Conservation (phyloP, 1,140 invertebrate genomes). For the Pseudomyrmex cubaensis region DNA sequence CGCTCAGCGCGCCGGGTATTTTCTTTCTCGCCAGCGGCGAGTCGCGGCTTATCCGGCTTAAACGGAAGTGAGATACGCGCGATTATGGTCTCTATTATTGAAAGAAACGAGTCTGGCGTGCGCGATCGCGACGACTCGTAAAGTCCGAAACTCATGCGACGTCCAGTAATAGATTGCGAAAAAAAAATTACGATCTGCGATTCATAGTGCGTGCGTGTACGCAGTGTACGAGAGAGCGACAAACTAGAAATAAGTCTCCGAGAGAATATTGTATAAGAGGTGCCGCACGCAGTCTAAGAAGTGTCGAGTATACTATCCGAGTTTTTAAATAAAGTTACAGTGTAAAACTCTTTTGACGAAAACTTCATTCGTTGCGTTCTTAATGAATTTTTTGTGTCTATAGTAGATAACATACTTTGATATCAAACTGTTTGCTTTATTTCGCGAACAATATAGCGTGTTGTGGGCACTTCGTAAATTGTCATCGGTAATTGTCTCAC, state of each 20-base stretch:
- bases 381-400: too few relatives aligned
- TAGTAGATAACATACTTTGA: not conserved
- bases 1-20: constrained; percentile 20
- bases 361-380: not conserved
- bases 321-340: not conserved
- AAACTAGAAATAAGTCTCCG: not conserved
- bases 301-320: too few relatives aligned
- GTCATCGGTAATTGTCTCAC: constrained; percentile 1
- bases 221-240: not conserved
- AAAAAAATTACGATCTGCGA: constrained; percentile 24
- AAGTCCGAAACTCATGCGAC: constrained; percentile 23
- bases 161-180: constrained; percentile 23
- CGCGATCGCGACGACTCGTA: not conserved
- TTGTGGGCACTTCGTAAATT: not conserved
- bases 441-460: not conserved
- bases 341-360: not conserved
- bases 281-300: not conserved
- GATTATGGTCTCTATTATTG: constrained; percentile 67
- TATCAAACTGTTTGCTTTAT: not conserved
- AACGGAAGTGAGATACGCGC: constrained; percentile 68
- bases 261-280: not conserved
- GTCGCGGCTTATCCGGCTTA: constrained; percentile 68
- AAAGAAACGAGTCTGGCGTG: constrained; percentile 39
- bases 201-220: constrained; percentile 11
- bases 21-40: constrained; percentile 62